Evolutionary conservation across 2,113 vertebrate genomes (phyloP).

Genomic region (Osmerus mordax): DNA sequence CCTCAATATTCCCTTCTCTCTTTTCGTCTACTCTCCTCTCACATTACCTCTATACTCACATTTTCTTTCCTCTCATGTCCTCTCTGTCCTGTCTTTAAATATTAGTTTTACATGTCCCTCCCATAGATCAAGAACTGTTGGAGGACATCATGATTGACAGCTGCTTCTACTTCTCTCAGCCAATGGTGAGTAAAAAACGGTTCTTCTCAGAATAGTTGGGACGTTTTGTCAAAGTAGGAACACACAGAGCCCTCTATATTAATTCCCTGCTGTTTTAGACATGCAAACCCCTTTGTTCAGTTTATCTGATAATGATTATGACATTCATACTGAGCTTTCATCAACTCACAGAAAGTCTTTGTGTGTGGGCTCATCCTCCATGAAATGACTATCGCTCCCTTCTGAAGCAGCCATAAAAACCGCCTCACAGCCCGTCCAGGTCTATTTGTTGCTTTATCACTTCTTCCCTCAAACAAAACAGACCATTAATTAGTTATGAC

Average conservation of each 20-base stretch:
- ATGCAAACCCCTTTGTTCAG: constrained; percentile 30
- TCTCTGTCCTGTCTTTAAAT: constrained; percentile 5
- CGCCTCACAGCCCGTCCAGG: background rate
- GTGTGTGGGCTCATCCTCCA: constrained; percentile 33
- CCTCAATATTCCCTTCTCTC: background rate
- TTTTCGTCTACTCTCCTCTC: too few relatives aligned
- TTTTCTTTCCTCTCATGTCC: background rate
- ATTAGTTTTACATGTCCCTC: constrained; percentile 38
- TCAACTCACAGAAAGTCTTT: constrained; percentile 35
- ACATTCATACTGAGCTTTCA: constrained; percentile 31
- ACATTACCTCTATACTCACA: constrained; percentile 2
- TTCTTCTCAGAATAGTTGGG: background rate
- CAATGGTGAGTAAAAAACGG: constrained; percentile 76
- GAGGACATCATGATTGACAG: constrained; percentile 87
- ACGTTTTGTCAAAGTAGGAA: background rate
- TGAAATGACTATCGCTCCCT: constrained; percentile 40
- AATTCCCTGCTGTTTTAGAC: constrained; percentile 20
- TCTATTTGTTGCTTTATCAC: constrained; percentile 18
- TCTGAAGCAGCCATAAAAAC: too few relatives aligned
- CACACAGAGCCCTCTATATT: constrained; percentile 19
- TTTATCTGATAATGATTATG: constrained; percentile 38
- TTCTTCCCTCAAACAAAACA: constrained; percentile 29
- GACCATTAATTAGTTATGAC: constrained; percentile 39
- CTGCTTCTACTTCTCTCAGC: constrained; percentile 68
- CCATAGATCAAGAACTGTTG: constrained; percentile 86